Evolutionary conservation across 2,797 vertebrate species (phyloP).

Genomic region (Eulemur rubriventer): DNA sequence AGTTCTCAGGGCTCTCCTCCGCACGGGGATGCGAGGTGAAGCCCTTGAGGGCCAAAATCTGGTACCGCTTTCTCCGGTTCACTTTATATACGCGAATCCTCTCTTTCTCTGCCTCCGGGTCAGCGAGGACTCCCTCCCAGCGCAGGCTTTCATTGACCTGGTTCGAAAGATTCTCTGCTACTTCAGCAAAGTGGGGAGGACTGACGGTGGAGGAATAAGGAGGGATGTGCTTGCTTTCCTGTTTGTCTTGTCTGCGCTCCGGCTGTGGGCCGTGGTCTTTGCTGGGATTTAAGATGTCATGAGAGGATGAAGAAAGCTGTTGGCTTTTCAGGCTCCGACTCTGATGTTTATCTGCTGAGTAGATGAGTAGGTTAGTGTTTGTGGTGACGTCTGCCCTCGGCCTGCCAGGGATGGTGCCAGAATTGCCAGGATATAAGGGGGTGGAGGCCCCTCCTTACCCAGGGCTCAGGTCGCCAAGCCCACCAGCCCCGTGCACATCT

Average conservation of each 20-base stretch:
- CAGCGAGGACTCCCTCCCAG: conserved; percentile 91
- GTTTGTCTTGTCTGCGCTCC: conserved; percentile 2
- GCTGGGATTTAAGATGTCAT: conserved; percentile 32
- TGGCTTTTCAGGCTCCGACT: conserved; percentile 62
- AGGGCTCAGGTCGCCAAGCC: background rate
- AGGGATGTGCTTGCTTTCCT: background rate
- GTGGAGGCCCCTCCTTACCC: background rate
- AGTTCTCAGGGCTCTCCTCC: background rate
- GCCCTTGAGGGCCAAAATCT: conserved; percentile 83
- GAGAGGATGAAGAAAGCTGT: background rate
- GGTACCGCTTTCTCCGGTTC: conserved; percentile 90
- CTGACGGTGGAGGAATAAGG: background rate
- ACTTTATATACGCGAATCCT: conserved; percentile 88
- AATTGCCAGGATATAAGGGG: background rate
- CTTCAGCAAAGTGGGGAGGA: background rate
- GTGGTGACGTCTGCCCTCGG: background rate
- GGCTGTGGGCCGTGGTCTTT: conserved; percentile 51
- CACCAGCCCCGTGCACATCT: background rate
- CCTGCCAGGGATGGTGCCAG: background rate
- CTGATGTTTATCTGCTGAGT: conserved; percentile 85
- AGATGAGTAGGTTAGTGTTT: background rate
- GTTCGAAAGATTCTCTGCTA: conserved; percentile 51
- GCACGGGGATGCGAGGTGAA: background rate
- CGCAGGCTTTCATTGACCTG: conserved; percentile 87
- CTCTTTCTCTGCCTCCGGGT: conserved; percentile 89